These are phyloP conservation scores for Mormyrus iriodes DNA, from an alignment of 2,113 vertebrate genomes.

Conservation along the genomic window DNA sequence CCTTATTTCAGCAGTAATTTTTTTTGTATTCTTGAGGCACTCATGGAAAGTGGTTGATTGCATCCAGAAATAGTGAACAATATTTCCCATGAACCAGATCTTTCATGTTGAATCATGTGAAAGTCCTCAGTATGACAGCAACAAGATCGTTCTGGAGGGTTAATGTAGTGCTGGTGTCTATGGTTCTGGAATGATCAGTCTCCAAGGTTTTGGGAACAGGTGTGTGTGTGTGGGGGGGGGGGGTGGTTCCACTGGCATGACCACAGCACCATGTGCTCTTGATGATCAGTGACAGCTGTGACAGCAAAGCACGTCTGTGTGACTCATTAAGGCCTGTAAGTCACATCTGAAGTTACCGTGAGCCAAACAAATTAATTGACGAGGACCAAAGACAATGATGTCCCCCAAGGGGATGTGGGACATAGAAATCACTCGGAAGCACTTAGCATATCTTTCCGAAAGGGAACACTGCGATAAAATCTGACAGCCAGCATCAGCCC, in stretches of 20 bases:
- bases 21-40: background rate
- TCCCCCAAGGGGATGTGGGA: slow-evolving; percentile 32
- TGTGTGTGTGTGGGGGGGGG: background rate
- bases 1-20: background rate
- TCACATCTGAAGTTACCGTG: slow-evolving; percentile 36
- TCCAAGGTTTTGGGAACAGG: background rate
- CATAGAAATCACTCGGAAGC: slow-evolving; percentile 34
- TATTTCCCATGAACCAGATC: background rate
- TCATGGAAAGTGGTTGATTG: background rate
- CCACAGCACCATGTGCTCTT: background rate
- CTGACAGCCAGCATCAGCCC: slow-evolving; percentile 23
- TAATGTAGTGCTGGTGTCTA: background rate
- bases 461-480: slow-evolving; percentile 31
- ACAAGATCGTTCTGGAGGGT: background rate
- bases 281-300: slow-evolving; percentile 29
- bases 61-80: background rate
- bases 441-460: slow-evolving; percentile 29
- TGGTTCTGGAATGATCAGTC: background rate
- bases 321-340: slow-evolving; percentile 39
- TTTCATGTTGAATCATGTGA: background rate
- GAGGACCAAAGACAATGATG: slow-evolving; percentile 30
- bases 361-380: slow-evolving; percentile 42
- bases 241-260: background rate
- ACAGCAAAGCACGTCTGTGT: slow-evolving; percentile 30
- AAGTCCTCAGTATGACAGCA: background rate